These are phyloP conservation scores for Orius insidiosus DNA, from an alignment of 1,140 invertebrate species.

Conservation along the genomic window DNA sequence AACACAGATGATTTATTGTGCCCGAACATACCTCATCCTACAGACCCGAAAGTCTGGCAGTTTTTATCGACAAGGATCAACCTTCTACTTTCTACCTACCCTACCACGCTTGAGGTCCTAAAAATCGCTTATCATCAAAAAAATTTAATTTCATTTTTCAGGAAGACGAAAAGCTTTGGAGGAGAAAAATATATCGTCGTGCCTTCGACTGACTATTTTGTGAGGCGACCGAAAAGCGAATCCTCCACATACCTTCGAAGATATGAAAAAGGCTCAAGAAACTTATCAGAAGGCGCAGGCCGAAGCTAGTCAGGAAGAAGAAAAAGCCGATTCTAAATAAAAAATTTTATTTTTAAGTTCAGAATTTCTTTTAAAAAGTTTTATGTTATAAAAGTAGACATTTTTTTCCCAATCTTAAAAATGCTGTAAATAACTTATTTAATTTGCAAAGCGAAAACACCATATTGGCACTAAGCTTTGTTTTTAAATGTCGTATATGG, in stretches of 20 bases:
- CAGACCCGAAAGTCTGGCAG: slow-evolving; percentile 48
- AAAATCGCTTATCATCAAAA: too few relatives aligned
- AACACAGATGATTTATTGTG: slow-evolving; percentile 14
- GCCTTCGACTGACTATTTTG: slow-evolving; percentile 32
- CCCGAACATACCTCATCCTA: slow-evolving; percentile 32
- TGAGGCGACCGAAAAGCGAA: slow-evolving; percentile 45
- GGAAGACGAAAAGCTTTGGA: slow-evolving; percentile 33
- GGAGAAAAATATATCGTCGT: slow-evolving; percentile 26
- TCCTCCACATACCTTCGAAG: slow-evolving; percentile 34
- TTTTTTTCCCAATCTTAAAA: background rate
- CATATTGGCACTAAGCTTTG: background rate
- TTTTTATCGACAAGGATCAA: slow-evolving; percentile 47
- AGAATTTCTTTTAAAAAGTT: too few relatives aligned
- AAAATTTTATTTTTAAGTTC: slow-evolving; percentile 22
- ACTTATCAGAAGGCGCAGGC: too few relatives aligned
- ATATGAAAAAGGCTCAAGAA: background rate
- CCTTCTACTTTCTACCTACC: slow-evolving; percentile 44
- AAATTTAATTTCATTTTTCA: slow-evolving; percentile 21
- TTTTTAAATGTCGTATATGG: too few relatives aligned
- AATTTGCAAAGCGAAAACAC: background rate
- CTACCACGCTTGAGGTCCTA: slow-evolving; percentile 40
- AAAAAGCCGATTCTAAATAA: too few relatives aligned
- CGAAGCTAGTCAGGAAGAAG: too few relatives aligned
- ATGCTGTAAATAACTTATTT: too few relatives aligned
- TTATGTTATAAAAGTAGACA: too few relatives aligned